Base-by-base conservation (phyloP, 2,113 vertebrate genomes). In the Pomatostomus ruficeps region DNA sequence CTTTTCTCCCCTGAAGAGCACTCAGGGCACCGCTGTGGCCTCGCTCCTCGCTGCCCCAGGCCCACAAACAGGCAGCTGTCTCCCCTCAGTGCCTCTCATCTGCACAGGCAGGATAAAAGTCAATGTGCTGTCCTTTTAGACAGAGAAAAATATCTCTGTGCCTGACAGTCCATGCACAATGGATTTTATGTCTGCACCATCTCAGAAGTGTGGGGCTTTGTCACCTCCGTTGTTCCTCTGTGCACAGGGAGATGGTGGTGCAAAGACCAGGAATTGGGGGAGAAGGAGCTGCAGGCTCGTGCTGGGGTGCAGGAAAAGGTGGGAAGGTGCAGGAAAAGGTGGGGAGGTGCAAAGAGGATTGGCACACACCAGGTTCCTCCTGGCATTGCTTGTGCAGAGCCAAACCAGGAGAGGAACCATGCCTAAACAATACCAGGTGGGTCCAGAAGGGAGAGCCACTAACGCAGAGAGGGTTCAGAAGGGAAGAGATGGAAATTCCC, bases 231-330 rank as follows among this genome's bases (percentile, higher is more conserved):
- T 35, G 22, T 19, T 73, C 43, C 29, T 38, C 43, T 31, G 43
- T 20, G 81, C 51, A 12, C 7, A 45, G 28, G 35, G 73, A 73
- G 45, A 29, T 24, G 0, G 0, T 18, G 3, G 2, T 51, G 29
- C 52, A 29, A 38, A 38, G 23, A n/a, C 2, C 23, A 15, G 46
- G 59, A 17, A 20, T 40, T 2, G 55, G 49, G 83, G 81, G 66
- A 42, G 62, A 54, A 58, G 28, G 43, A 57, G 57, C 81, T 35
- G 4, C 7, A 26, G 71, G 57, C 33, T 90, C n/a, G 3, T 51
- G 3, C n/a, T 12, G n/a, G 55, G 38, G 29, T 1, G 29, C 79
- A 45, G 66, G 46, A 35, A 61, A 25, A 62, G 15, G 25, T 20
- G 48, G 8, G 22, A n/a, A n/a, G 38, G 28, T 1, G 28, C 78